A percentile compares a stretch with the other conserved stretches of the same genome.
Conservation (phyloP, 1,140 invertebrate species). For the Drosophila kanapiae region DNA sequence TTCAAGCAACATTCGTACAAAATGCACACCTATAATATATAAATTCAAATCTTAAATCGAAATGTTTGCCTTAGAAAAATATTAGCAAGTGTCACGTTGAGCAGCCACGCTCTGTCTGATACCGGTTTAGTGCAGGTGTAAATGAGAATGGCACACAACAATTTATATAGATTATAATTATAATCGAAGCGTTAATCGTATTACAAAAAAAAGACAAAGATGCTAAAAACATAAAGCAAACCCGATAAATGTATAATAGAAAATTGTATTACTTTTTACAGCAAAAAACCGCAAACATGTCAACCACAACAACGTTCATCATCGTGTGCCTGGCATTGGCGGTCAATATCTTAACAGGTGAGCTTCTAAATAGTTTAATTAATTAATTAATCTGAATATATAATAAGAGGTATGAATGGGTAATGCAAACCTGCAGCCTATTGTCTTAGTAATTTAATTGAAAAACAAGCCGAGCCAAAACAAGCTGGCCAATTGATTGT, state of each 20-base stretch:
- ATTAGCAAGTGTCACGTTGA: constrained; percentile 46
- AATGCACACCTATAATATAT: not conserved
- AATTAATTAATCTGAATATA: constrained; percentile 1
- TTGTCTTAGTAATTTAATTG: constrained; percentile 24
- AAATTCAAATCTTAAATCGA: not conserved
- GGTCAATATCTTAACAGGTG: constrained; percentile 75
- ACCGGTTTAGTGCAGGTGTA: constrained; percentile 38
- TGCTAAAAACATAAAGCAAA: not conserved
- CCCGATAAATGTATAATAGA: constrained; percentile 19
- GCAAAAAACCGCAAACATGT: constrained; percentile 48
- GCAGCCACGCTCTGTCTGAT: constrained; percentile 28
- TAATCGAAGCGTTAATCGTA: constrained; percentile 38
- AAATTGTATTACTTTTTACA: constrained; percentile 30
- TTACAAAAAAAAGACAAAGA: constrained; percentile 28
- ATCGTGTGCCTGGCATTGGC: constrained; percentile 66
- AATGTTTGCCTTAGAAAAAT: constrained; percentile 10
- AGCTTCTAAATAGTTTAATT: constrained; percentile 20
- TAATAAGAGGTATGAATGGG: not conserved
- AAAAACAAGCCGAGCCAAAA: not conserved
- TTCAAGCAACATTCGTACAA: not conserved
- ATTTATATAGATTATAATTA: constrained; percentile 37
- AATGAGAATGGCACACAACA: constrained; percentile 12
- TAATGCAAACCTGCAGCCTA: not conserved
- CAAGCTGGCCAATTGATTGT: constrained; percentile 40
- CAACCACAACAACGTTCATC: constrained; percentile 43